Percentiles rank a stretch among this genome's conserved stretches.
These are phyloP conservation scores for Scaptomyza montana DNA, from an alignment of 1,140 invertebrate genomes.

Conservation along the genomic window DNA sequence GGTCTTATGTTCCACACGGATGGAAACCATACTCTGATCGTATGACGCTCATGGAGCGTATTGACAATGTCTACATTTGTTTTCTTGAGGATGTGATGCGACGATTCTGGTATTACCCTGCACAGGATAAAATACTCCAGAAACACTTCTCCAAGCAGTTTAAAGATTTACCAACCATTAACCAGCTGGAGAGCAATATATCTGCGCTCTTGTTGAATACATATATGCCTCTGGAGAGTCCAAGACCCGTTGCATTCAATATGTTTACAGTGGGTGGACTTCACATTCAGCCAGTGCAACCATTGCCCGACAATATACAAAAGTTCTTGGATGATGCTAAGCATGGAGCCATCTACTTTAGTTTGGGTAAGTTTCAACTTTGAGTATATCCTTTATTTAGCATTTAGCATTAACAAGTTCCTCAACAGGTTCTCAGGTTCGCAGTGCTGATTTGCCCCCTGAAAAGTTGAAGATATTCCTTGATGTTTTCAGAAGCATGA, in stretches of 20 bases:
- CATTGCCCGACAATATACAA: slow-evolving; percentile 73
- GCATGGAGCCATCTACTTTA: slow-evolving; percentile 86
- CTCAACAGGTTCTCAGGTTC: slow-evolving; percentile 65
- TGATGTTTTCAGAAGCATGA: slow-evolving; percentile 84
- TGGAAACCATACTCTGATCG: slow-evolving; percentile 61
- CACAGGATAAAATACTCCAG: slow-evolving; percentile 66
- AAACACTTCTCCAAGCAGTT: slow-evolving; percentile 66
- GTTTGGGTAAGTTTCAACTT: slow-evolving; percentile 81
- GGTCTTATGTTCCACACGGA: slow-evolving; percentile 77
- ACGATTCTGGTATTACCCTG: slow-evolving; percentile 56
- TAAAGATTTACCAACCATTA: slow-evolving; percentile 71
- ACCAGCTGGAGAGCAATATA: slow-evolving; percentile 84
- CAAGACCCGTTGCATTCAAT: slow-evolving; percentile 83
- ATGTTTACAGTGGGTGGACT: slow-evolving; percentile 85
- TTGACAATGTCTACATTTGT: slow-evolving; percentile 53
- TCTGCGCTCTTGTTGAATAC: slow-evolving; percentile 85
- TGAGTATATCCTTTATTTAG: too few species aligned
- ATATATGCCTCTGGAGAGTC: slow-evolving; percentile 83
- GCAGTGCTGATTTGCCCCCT: slow-evolving; percentile 78
- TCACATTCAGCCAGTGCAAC: slow-evolving; percentile 81
- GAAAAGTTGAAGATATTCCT: slow-evolving; percentile 84
- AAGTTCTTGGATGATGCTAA: slow-evolving; percentile 83
- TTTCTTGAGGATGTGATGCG: slow-evolving; percentile 52
- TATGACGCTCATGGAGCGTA: slow-evolving; percentile 82
- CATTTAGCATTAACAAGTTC: not conserved